Evolutionary conservation across 2,888 invertebrate genomes (phyloP).

Genomic region (Dinocampus coccinellae): DNA sequence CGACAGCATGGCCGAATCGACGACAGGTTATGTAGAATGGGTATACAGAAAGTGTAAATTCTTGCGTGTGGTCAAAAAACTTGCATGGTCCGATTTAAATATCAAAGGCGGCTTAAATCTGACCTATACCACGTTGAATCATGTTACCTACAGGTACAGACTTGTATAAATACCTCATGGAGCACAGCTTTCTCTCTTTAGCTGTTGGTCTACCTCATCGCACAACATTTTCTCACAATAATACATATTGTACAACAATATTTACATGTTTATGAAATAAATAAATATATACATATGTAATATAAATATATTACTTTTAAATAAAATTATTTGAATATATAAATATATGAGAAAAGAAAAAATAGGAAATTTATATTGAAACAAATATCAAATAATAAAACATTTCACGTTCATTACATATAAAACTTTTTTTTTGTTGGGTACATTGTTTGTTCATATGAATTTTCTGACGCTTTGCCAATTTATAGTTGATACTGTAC

Average conservation of each 20-base stretch:
- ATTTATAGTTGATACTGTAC: conserved; percentile 56
- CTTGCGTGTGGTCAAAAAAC: conserved; percentile 62
- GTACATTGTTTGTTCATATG: not conserved
- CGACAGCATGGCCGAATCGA: not conserved
- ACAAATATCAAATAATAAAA: too few relatives aligned
- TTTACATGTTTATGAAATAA: not conserved
- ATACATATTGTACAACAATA: not conserved
- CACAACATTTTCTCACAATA: not conserved
- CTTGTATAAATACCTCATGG: conserved; percentile 2
- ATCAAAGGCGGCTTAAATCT: conserved; percentile 70
- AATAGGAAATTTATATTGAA: too few relatives aligned
- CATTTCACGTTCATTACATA: too few relatives aligned
- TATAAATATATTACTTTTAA: not conserved
- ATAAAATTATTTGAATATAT: not conserved
- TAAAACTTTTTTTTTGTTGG: not conserved
- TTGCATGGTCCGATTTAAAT: conserved; percentile 64
- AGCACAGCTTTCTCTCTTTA: not conserved
- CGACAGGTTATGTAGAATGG: conserved; percentile 44
- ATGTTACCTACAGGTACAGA: conserved; percentile 62
- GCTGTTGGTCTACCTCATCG: not conserved
- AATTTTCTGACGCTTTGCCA: not conserved
- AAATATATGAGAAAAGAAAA: not conserved
- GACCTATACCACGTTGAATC: conserved; percentile 70
- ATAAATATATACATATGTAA: not conserved
- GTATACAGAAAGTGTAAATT: conserved; percentile 64